Conservation (phyloP, 2,797 vertebrate species). For the Podarcis siculus region DNA sequence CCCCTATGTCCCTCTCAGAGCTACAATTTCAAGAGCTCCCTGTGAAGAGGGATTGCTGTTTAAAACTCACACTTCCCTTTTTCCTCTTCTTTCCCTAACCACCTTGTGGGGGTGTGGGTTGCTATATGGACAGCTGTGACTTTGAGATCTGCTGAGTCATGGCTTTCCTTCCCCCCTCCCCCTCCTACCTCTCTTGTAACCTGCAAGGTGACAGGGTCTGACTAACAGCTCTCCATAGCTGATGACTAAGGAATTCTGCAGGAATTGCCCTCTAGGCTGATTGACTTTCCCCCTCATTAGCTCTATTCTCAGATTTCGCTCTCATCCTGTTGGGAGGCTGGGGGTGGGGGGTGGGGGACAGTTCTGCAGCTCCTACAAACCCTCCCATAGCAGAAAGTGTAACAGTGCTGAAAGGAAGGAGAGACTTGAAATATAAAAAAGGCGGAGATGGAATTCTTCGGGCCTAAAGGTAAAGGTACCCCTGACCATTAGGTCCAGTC, state of each 20-base stretch:
- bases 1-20: too few species aligned
- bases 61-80: too few species aligned
- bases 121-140: conserved; percentile 2
- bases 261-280: background rate
- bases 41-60: too few species aligned
- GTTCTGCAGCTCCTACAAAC: background rate
- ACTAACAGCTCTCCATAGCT: background rate
- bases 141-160: conserved; percentile 21
- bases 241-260: accelerated
- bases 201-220: background rate
- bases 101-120: accelerated
- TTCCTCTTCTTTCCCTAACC: too few species aligned
- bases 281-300: accelerated
- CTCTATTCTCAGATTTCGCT: background rate
- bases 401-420: background rate
- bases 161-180: background rate
- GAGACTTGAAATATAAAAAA: background rate
- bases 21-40: too few species aligned
- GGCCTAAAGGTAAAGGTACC: background rate
- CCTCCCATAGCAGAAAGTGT: background rate
- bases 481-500: too few species aligned
- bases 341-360: background rate
- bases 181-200: background rate
- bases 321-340: background rate
- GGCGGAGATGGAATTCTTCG: too few species aligned